Conservation (phyloP, 2,888 invertebrate species). For the Hetaerina titia region DNA sequence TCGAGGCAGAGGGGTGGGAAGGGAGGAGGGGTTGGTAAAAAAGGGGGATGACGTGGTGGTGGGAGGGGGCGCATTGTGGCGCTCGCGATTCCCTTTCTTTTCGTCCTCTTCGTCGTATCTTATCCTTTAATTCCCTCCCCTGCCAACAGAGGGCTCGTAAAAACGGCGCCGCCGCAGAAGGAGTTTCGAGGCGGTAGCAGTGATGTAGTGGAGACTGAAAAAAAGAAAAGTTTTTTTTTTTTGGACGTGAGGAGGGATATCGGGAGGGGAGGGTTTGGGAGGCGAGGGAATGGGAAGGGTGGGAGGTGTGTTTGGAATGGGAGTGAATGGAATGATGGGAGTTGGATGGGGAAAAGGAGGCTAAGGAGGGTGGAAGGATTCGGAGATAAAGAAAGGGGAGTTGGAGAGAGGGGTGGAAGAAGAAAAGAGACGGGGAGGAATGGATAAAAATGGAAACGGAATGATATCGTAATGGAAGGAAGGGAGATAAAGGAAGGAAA, state of each 20-base stretch:
- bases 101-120: conserved; percentile 45
- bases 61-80: neutral
- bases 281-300: neutral
- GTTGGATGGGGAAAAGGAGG: neutral
- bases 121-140: conserved; percentile 58
- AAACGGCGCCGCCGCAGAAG: conserved; percentile 57
- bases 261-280: neutral
- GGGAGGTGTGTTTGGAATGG: neutral
- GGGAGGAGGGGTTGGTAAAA: neutral
- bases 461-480: neutral
- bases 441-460: too few relatives aligned
- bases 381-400: neutral
- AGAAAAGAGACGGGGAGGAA: neutral
- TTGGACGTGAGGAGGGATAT: neutral
- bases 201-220: conserved; percentile 35
- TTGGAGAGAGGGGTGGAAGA: neutral
- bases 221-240: conserved; percentile 11
- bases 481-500: neutral
- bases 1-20: neutral
- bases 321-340: neutral
- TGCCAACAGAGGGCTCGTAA: conserved; percentile 53
- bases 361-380: neutral
- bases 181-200: neutral
- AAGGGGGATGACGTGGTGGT: neutral
- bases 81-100: conserved; percentile 28